phyloP scores from a whole-genome alignment of 2,113 vertebrate species.

The Xiphorhynchus elegans region DNA sequence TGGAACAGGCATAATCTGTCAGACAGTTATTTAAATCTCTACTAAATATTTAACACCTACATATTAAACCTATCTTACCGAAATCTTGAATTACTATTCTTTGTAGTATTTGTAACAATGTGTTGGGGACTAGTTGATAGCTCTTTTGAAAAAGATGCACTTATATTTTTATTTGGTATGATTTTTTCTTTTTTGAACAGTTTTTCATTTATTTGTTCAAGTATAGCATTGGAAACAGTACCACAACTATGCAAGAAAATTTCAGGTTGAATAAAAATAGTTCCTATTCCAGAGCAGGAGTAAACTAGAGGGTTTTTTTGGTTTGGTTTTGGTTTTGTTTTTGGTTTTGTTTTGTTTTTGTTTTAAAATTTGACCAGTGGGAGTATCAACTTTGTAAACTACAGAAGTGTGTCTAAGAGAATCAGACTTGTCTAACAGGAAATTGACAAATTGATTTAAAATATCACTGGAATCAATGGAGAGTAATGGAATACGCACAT shows the following conservation, averaged over 20 bases:
- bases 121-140: background rate
- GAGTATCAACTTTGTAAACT: background rate
- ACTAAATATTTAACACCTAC: background rate
- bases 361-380: background rate
- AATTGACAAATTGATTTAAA: background rate
- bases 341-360: too few relatives aligned
- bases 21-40: background rate
- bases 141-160: background rate
- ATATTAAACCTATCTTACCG: background rate
- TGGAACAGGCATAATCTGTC: background rate
- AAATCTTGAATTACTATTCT: background rate
- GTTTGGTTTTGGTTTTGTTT: too few relatives aligned
- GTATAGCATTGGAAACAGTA: background rate
- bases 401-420: background rate
- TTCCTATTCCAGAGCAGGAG: background rate
- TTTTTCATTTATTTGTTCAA: background rate
- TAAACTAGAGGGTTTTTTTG: background rate
- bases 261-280: background rate
- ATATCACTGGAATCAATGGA: background rate
- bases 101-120: background rate
- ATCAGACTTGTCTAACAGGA: background rate
- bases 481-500: background rate
- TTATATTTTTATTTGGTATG: background rate
- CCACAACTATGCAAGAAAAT: background rate
- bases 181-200: rapidly evolving